These are phyloP conservation scores for Halictus quadricinctus DNA, from an alignment of 2,888 invertebrate genomes.

Conservation along the genomic window DNA sequence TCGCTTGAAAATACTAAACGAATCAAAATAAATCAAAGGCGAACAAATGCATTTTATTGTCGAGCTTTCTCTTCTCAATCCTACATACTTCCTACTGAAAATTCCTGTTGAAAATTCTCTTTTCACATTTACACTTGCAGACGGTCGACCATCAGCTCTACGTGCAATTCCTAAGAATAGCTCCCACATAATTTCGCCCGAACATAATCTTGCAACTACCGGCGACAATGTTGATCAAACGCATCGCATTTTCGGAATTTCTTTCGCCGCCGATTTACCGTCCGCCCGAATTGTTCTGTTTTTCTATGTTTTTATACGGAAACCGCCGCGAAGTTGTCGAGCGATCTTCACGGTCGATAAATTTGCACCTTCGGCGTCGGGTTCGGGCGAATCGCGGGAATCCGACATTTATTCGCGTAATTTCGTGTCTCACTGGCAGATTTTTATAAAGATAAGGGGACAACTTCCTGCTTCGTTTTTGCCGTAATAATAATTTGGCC, in stretches of 20 bases:
- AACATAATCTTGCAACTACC: background rate
- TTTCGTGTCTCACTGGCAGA: constrained; percentile 61
- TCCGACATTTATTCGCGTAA: constrained; percentile 57
- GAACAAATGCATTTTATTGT: no score
- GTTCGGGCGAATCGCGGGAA: constrained; percentile 24
- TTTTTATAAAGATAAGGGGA: constrained; percentile 70
- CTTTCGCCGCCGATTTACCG: background rate
- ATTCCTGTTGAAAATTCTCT: background rate
- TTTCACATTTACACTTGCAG: background rate
- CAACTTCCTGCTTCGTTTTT: constrained; percentile 73
- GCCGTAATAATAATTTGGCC: constrained; percentile 77
- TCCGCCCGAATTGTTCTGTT: background rate
- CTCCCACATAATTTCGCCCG: background rate
- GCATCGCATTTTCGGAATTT: background rate
- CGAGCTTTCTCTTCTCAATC: no score
- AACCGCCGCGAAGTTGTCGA: background rate
- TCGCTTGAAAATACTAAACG: no score
- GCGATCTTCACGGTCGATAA: constrained; percentile 44
- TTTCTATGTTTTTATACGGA: background rate
- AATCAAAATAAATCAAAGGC: no score
- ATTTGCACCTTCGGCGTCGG: constrained; percentile 21
- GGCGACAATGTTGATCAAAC: background rate
- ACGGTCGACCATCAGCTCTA: background rate
- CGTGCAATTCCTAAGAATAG: background rate
- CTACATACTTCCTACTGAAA: no score